Conservation (phyloP, 2,888 invertebrate species). For the Tetranychus piercei region DNA sequence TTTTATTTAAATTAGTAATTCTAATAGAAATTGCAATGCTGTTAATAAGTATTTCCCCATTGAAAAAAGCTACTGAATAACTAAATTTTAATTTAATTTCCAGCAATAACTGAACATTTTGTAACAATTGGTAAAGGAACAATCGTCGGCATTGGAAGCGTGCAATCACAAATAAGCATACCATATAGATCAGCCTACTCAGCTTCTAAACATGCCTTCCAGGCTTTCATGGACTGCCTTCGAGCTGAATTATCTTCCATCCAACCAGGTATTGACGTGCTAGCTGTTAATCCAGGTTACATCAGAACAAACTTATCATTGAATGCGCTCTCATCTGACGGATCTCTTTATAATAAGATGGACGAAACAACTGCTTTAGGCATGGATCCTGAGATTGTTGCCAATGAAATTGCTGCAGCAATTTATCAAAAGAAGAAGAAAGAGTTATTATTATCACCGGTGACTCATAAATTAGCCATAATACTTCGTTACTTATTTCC, state of each 20-base stretch:
- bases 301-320: constrained; percentile 71
- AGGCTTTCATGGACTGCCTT: constrained; percentile 78
- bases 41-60: too few relatives aligned
- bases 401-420: constrained; percentile 49
- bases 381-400: constrained; percentile 53
- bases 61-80: accelerated
- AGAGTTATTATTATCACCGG: constrained; percentile 54
- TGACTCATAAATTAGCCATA: constrained; percentile 50
- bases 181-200: constrained; percentile 54
- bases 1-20: too few relatives aligned
- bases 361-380: constrained; percentile 62
- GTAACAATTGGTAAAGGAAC: constrained; percentile 52
- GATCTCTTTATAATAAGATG: constrained; percentile 63
- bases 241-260: constrained; percentile 55
- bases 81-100: too few relatives aligned
- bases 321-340: constrained; percentile 70
- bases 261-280: constrained; percentile 54
- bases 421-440: constrained; percentile 48
- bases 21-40: too few relatives aligned
- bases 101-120: constrained; percentile 62
- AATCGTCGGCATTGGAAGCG: constrained; percentile 70
- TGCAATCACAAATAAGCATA: constrained; percentile 76
- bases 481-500: constrained; percentile 54
- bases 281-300: constrained; percentile 81
- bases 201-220: constrained; percentile 82